Evolutionary conservation across 2,113 vertebrate genomes (phyloP).

Genomic region (Terrapene triunguis): DNA sequence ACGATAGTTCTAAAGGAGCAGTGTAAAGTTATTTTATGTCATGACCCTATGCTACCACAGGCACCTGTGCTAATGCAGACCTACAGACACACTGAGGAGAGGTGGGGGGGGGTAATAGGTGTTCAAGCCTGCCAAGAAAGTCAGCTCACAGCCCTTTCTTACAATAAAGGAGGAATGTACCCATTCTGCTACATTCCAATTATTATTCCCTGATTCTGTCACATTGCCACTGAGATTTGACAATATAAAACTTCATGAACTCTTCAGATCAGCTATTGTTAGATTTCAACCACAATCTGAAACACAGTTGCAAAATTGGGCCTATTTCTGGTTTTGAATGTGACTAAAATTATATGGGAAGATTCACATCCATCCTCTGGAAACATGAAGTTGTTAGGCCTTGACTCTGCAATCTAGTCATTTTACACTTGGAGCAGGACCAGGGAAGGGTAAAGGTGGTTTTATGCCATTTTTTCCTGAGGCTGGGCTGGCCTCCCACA

Average conservation of each 20-base stretch:
- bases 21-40: not conserved
- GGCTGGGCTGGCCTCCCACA: not conserved
- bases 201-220: not conserved
- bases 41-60: not conserved
- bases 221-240: not conserved
- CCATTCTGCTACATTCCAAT: not conserved
- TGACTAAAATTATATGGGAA: not conserved
- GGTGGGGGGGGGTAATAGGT: not conserved
- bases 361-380: not conserved
- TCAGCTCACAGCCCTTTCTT: not conserved
- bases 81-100: not conserved
- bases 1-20: not conserved
- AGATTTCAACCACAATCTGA: not conserved
- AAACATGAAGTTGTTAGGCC: not conserved
- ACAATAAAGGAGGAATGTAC: not conserved
- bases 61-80: not conserved
- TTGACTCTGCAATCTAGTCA: not conserved
- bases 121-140: not conserved
- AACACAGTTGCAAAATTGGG: not conserved
- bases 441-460: not conserved
- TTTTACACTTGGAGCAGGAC: not conserved
- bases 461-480: not conserved
- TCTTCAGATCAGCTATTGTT: not conserved
- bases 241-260: constrained; percentile 13
- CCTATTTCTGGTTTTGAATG: not conserved